Evolutionary conservation across 2,113 vertebrate genomes (phyloP).

Genomic region (Lophochroa leadbeateri): DNA sequence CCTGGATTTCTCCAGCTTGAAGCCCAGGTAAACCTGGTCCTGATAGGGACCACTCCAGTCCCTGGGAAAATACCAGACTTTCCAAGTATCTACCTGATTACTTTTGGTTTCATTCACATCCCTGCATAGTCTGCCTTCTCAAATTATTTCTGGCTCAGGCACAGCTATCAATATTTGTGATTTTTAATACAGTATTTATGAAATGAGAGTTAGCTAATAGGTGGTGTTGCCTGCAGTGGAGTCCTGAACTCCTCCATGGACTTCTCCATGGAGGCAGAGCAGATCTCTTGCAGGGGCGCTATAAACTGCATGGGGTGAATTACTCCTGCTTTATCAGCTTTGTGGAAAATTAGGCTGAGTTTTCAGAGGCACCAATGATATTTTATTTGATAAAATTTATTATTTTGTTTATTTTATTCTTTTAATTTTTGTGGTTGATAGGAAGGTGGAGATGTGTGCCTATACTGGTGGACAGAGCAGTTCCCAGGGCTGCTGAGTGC

Average conservation of each 20-base stretch:
- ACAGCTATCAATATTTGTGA: background rate
- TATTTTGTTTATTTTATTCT: background rate
- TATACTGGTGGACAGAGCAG: too few relatives aligned
- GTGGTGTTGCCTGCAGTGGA: background rate
- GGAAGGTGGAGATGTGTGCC: background rate
- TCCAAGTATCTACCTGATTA: rapidly evolving
- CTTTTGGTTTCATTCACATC: rapidly evolving
- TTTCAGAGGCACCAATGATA: background rate
- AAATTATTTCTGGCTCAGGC: background rate
- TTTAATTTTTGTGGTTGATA: rapidly evolving
- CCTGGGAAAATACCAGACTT: background rate
- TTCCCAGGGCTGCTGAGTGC: background rate
- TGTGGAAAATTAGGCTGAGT: background rate
- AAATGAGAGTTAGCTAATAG: background rate
- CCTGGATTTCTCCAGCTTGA: background rate
- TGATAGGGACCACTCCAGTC: rapidly evolving
- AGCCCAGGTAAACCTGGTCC: background rate
- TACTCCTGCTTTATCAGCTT: background rate
- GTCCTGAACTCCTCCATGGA: background rate
- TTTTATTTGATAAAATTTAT: background rate
- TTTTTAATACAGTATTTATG: rapidly evolving
- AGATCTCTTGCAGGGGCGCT: background rate
- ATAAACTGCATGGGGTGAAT: background rate
- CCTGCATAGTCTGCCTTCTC: rapidly evolving
- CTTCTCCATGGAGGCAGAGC: background rate